A percentile compares a stretch with the other conserved stretches of the same genome.
Conservation (phyloP, 2,888 invertebrate species). For the Synanthedon formicaeformis region DNA sequence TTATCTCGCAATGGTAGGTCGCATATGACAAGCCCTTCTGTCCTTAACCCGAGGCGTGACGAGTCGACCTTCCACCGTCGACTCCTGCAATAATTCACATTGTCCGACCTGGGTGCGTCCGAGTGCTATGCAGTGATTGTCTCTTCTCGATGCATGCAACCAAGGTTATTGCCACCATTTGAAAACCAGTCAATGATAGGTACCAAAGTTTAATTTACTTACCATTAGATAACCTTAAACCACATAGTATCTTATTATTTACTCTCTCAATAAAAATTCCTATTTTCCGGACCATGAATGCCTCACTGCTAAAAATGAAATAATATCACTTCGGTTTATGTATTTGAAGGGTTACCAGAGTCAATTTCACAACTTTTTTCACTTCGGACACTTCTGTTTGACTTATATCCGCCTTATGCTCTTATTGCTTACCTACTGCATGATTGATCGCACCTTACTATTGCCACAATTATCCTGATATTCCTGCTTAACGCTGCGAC, state of each 20-base stretch:
- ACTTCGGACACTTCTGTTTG: too few species aligned
- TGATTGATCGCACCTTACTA: too few species aligned
- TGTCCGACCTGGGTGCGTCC: constrained; percentile 48
- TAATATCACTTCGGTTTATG: too few species aligned
- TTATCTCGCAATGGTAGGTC: constrained; percentile 11
- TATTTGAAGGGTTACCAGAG: too few species aligned
- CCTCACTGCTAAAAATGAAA: too few species aligned
- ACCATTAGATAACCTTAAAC: neutral
- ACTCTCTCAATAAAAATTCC: too few species aligned
- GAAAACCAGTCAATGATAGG: neutral
- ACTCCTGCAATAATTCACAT: constrained; percentile 50
- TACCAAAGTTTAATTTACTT: neutral
- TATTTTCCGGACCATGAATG: too few species aligned
- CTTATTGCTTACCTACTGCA: too few species aligned
- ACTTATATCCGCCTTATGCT: too few species aligned
- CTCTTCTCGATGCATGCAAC: constrained; percentile 50
- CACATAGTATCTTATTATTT: neutral
- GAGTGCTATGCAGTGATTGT: constrained; percentile 64
- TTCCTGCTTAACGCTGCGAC: too few species aligned
- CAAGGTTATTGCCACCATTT: constrained; percentile 34
- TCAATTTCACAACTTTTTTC: too few species aligned
- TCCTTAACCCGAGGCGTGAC: constrained; percentile 68
- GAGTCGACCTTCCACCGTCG: constrained; percentile 58
- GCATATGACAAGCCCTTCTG: constrained; percentile 28
- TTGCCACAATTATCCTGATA: too few species aligned